Percentiles rank a stretch among this genome's conserved stretches.
These are phyloP conservation scores for Rhaphigaster nebulosa DNA, from an alignment of 2,888 invertebrate genomes.

Conservation along the genomic window DNA sequence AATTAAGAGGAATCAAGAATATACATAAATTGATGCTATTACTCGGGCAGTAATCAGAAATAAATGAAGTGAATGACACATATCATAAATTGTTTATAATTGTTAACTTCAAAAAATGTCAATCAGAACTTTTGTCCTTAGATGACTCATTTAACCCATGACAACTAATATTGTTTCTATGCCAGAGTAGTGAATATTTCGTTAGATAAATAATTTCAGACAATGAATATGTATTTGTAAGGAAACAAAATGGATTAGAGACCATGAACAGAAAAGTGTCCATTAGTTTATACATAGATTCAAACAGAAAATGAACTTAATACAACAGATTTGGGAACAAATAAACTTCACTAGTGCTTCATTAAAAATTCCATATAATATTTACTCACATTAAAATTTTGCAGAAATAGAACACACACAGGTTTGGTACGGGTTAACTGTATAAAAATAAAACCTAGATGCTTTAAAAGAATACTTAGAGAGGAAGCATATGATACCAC, in stretches of 20 bases:
- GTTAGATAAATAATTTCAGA: not conserved
- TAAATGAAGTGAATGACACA: too few relatives aligned
- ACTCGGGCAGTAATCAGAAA: too few relatives aligned
- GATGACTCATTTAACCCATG: too few relatives aligned
- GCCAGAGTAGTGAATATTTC: too few relatives aligned
- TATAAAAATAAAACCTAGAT: conserved; percentile 4
- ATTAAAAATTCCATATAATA: not conserved
- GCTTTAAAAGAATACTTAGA: not conserved
- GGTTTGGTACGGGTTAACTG: conserved; percentile 1
- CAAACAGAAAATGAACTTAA: not conserved
- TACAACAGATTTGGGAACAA: not conserved
- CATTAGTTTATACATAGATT: not conserved
- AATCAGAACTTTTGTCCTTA: too few relatives aligned
- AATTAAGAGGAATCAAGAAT: too few relatives aligned
- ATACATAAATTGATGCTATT: too few relatives aligned
- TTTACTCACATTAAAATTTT: conserved; percentile 45
- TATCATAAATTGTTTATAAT: too few relatives aligned
- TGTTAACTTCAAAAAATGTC: too few relatives aligned
- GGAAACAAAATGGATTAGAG: not conserved
- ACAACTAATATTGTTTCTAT: too few relatives aligned
- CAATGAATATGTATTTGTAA: too few relatives aligned
- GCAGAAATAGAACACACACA: conserved; percentile 15
- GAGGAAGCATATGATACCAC: conserved; percentile 29
- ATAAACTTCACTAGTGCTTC: not conserved
- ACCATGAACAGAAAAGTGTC: not conserved